Evolutionary conservation across 2,797 vertebrate species (phyloP), one percentile per base, ranked within the genome.

Genomic region (Chrysocyon brachyurus): DNA sequence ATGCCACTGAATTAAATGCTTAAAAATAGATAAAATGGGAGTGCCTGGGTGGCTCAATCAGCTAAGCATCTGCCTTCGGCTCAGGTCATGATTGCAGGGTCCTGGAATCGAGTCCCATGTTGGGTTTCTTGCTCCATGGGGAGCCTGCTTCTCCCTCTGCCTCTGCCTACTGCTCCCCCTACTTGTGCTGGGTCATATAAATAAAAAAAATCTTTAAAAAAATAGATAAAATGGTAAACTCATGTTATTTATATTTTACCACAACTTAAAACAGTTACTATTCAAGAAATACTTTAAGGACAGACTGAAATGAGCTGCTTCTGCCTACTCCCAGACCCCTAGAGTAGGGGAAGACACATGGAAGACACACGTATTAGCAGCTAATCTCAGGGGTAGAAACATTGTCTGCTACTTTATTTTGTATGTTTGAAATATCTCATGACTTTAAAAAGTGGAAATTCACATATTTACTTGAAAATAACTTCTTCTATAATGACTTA

Each of bases 391-490:
- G 7, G 8, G 22, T 28, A 70, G 8, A 78, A 33, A 40, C n/a
- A 36, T 14, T 72, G 14, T 81, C 57, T 82, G 24, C 28, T 93
- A 56, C 31, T 73, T 73, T 85, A 40, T 49, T 70, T 87, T 68
- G 24, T 57, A 88, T 78, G 75, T 59, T 46, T 91, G 81, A 88
- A 68, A 57, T 28, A 94, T 36, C 94, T 94, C 28, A 77, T 52
- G 56, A 81, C 49, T 92, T 68, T 66, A 77, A 56, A 92, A 89
- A 94, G 66, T 89, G 68, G 89, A 90, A 87, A 88, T 59, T 88
- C 78, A 88, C 49, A 79, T 68, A 87, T 56, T 57, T 92, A 77
- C 81, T 82, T 77, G 97, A 94, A 95, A 94, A 85, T 40, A 90
- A 64, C 59, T 81, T 89, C 72, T 82, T 28, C 78, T 91, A n/a